Base-by-base conservation (phyloP, 2,888 invertebrate species). In the Tolmerus cingulatus region DNA sequence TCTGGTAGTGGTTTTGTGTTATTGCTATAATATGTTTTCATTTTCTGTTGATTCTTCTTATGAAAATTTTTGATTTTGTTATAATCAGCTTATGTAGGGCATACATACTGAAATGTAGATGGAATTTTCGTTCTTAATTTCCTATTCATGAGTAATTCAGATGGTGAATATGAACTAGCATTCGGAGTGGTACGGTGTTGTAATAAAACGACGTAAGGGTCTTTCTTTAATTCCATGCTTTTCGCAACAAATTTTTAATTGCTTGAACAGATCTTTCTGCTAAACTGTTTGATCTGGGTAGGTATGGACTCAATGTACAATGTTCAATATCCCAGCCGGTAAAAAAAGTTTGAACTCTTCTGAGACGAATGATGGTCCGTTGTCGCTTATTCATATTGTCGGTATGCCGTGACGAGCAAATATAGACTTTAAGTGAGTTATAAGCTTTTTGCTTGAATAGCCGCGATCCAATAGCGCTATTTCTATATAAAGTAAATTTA, bases 401-500 rank as follows among this genome's bases (percentile, higher is more conserved):
- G 66, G 66, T 23, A 66, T 66, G 66, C 66, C 66, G 27, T 66
- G 66, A 66, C 66, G 66, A 27, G 66, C 16, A 66, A 66, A 66
- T 19, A 66, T 66, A 2, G 66, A 66, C 9, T 66, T 66, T 66
- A 66, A n/a, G 9, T 66, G n/a, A 14, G 27, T 27, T 66, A 66
- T 66, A 27, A 66, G 19, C 16, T 19, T 66, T 19, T 66, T 27
- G 66, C 66, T n/a, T 16, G 19, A 23, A 66, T 66, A 27, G 23
- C 27, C 16, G 66, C 8, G 27, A n/a, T 66, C 27, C 27, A 66
- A 27, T 66, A 66, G 16, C 19, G 66, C 66, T 66, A 27, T 66
- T 66, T 66, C 66, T 19, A 66, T 27, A 66, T 66, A 87, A 12
- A 87, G 88, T 27, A 88, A 30, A 84, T 46, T 34, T 16, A 74